Conservation (phyloP, 2,888 invertebrate genomes). For the Agrotis segetum region DNA sequence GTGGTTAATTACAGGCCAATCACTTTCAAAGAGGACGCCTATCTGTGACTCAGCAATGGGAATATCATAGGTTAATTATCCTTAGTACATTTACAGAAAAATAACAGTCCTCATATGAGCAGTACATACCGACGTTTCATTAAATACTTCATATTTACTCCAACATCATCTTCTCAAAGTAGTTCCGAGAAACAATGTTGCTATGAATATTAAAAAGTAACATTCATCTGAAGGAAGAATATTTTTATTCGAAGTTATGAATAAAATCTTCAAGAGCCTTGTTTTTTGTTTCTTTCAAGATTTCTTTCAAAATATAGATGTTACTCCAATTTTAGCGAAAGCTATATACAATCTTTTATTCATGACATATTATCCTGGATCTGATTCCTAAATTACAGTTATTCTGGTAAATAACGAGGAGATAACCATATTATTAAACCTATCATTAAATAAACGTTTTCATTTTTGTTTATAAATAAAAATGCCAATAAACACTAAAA, state of each 20-base stretch:
- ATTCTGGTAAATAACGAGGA: conserved; percentile 15
- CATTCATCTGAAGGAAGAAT: conserved; percentile 4
- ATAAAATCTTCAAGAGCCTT: conserved; percentile 14
- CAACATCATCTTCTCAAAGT: background rate
- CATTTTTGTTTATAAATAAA: too few relatives aligned
- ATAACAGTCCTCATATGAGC: background rate
- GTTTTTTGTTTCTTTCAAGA: conserved; percentile 27
- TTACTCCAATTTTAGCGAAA: conserved; percentile 63
- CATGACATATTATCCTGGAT: conserved; percentile 58
- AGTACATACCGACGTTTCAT: too few relatives aligned
- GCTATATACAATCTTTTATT: conserved; percentile 68
- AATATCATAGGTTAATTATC: too few relatives aligned
- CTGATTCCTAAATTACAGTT: conserved; percentile 39
- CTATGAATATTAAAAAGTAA: conserved; percentile 14
- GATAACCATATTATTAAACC: conserved; percentile 14
- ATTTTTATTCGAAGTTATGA: conserved; percentile 29
- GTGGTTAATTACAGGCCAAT: too few relatives aligned
- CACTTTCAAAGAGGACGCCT: too few relatives aligned
- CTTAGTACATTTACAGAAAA: background rate
- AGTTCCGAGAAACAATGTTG: background rate
- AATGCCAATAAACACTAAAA: too few relatives aligned
- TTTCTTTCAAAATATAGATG: conserved; percentile 67
- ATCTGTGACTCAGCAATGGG: too few relatives aligned
- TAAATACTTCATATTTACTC: background rate
- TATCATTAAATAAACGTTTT: conserved; percentile 1